These are phyloP conservation scores for Malacosoma neustria DNA, from an alignment of 2,888 invertebrate genomes.

Conservation along the genomic window DNA sequence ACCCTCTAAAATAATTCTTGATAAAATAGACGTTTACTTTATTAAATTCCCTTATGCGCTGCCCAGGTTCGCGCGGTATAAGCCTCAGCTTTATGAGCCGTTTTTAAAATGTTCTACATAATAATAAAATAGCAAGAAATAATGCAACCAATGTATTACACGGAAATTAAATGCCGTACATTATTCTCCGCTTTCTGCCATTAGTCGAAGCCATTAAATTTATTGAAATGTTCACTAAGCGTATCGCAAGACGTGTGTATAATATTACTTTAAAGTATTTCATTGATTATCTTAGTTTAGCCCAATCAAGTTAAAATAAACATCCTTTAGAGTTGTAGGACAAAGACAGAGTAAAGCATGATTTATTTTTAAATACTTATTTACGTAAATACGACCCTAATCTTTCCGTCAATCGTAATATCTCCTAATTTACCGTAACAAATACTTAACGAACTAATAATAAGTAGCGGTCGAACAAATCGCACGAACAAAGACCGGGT, in stretches of 20 bases:
- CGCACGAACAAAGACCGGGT: slow-evolving; percentile 34
- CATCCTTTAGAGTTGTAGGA: too few relatives aligned
- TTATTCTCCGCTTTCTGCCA: slow-evolving; percentile 9
- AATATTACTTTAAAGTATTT: slow-evolving; percentile 5
- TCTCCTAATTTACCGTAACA: slow-evolving; percentile 34
- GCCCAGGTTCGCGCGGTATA: slow-evolving; percentile 41
- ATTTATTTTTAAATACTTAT: too few relatives aligned
- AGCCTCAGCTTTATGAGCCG: slow-evolving; percentile 57
- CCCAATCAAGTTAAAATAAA: not conserved
- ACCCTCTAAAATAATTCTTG: slow-evolving; percentile 40
- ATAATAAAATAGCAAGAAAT: slow-evolving; percentile 44
- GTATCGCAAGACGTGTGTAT: slow-evolving; percentile 1
- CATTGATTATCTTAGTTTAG: not conserved
- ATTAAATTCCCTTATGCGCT: slow-evolving; percentile 55
- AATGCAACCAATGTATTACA: slow-evolving; percentile 44
- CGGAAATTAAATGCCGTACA: slow-evolving; percentile 32
- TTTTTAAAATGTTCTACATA: slow-evolving; percentile 59
- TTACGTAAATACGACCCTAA: slow-evolving; percentile 24
- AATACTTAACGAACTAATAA: slow-evolving; percentile 35
- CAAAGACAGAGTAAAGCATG: too few relatives aligned
- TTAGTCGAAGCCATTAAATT: slow-evolving; percentile 4
- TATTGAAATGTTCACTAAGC: slow-evolving; percentile 13
- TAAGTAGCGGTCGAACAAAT: slow-evolving; percentile 39
- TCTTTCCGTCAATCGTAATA: slow-evolving; percentile 38
- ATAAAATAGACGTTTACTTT: slow-evolving; percentile 53